These are phyloP conservation scores for Melanerpes aurifrons DNA, from an alignment of 2,113 vertebrate genomes.

Conservation along the genomic window DNA sequence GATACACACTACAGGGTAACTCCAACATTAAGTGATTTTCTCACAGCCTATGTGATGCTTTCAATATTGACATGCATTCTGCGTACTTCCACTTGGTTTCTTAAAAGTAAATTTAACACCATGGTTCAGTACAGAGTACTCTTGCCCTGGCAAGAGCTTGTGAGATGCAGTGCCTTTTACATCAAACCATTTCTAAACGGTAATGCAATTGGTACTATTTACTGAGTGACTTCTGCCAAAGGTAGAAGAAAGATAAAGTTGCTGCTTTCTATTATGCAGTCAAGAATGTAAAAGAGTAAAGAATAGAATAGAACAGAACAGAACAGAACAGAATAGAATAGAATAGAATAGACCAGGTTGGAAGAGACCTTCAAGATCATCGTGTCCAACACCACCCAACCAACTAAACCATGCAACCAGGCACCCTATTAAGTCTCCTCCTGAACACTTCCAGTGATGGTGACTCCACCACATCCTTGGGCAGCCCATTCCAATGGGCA, in stretches of 20 bases:
- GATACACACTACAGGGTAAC: not conserved
- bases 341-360: no score
- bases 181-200: not conserved
- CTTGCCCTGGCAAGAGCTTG: not conserved
- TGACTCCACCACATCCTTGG: no score
- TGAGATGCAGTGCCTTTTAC: not conserved
- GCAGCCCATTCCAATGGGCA: no score
- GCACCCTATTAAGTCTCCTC: no score
- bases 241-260: conserved; percentile 42
- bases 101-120: not conserved
- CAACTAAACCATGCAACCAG: no score
- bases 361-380: no score
- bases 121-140: not conserved
- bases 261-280: conserved; percentile 64
- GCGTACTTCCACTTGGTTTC: not conserved
- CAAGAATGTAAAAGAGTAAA: conserved; percentile 5
- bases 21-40: conserved; percentile 34
- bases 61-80: not conserved
- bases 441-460: no score
- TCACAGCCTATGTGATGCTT: not conserved
- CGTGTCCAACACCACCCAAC: no score
- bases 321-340: no score
- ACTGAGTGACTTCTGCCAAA: not conserved
- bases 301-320: no score
- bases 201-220: not conserved